A percentile compares a stretch with the other conserved stretches of the same genome.
phyloP scores from a whole-genome alignment of 2,888 invertebrate genomes.

The Pheosia gnoma region DNA sequence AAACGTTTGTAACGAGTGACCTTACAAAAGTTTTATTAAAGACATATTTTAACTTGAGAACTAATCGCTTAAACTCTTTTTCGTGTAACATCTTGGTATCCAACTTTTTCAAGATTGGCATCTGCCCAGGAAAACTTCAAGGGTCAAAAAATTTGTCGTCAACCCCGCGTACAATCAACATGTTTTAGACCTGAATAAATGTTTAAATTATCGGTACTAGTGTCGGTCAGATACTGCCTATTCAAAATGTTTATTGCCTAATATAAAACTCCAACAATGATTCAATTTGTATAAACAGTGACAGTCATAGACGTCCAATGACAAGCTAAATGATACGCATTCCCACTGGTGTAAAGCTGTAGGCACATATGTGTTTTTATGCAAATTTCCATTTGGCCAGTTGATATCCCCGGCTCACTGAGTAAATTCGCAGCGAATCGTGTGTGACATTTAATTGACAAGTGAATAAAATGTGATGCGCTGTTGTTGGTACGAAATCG shows the following conservation, averaged over 20 bases:
- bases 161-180: conserved; percentile 19
- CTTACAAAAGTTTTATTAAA: conserved; percentile 1
- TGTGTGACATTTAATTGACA: conserved; percentile 79
- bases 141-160: background rate
- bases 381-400: conserved; percentile 76
- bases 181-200: conserved; percentile 28
- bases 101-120: conserved; percentile 3
- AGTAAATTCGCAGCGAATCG: conserved; percentile 75
- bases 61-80: background rate
- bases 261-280: conserved; percentile 44
- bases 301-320: too few relatives aligned
- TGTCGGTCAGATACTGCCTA: conserved; percentile 17
- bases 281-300: conserved; percentile 34
- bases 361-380: conserved; percentile 67
- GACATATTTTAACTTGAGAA: background rate
- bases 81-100: background rate
- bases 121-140: background rate
- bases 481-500: conserved; percentile 61
- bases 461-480: conserved; percentile 74
- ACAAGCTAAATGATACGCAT: too few relatives aligned
- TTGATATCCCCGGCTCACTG: conserved; percentile 72
- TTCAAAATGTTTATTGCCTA: conserved; percentile 43
- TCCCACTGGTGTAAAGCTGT: conserved; percentile 37
- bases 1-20: conserved; percentile 15
- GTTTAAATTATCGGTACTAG: conserved; percentile 37